Base-by-base conservation (phyloP, 64 coral and sea anemone genomes). In the Astreopora myriophthalma region DNA sequence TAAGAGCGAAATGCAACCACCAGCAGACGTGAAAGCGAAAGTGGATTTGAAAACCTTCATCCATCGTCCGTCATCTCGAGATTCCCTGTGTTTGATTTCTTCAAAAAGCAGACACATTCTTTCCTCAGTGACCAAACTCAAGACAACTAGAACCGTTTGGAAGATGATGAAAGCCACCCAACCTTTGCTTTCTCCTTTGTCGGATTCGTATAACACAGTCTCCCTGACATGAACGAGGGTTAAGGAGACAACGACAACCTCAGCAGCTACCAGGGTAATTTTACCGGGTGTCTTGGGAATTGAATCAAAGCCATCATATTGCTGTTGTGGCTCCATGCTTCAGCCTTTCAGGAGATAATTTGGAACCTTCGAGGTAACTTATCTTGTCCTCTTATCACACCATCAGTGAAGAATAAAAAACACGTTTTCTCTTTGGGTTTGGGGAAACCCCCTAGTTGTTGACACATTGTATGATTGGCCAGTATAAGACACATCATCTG, bases 51-150 rank as follows among this genome's bases (percentile, higher is more conserved):
- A 33, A 34, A 82, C 86, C 17, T 69, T 85, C 36, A 44, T 28
- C 4, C 66, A 48, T 17, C 86, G 89, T 33, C 95, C 91, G 2
- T 73, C 13, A 69, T 96, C 93, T 20, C 95, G 91, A 52, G 78
- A 75, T 19, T 90, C 16, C 76, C 46, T 5, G 42, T 96, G 95
- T 71, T 29, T 69, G 22, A 23, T 52, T 61, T 96, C 95, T 85
- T 96, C 95, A 22, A 2, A 14, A 25, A 96, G 76, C 8, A 96
- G 86, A 69, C 95, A 96, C 40, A 76, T 0, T 80, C 91, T 84
- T 64, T 86, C 3, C 64, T 91, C 86, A 14, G 80, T 13, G 1
- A 93, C 33, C 20, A 64, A 60, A 83, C 79, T 32, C 12, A 48
- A 11, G 24, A 72, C 72, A 31, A 96, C 38, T 9, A 69, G 38